Conservation (phyloP, 1,140 invertebrate genomes). For the Drosophila sechellia region DNA sequence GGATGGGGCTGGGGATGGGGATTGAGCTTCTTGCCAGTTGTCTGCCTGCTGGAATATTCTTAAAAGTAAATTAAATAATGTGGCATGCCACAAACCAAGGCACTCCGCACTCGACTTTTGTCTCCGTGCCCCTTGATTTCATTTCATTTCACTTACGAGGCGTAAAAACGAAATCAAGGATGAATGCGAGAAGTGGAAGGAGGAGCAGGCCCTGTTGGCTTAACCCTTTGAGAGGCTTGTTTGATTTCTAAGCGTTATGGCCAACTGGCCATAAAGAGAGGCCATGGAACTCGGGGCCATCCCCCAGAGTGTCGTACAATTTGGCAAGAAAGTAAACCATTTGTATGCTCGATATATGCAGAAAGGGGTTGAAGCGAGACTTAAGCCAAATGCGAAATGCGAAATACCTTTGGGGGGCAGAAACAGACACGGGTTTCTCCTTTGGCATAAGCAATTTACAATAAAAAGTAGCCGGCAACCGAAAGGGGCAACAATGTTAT, state of each 20-base stretch:
- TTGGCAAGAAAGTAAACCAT: conserved; percentile 68
- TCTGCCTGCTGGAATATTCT: conserved; percentile 66
- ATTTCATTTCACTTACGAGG: conserved; percentile 82
- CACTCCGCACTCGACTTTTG: conserved; percentile 30
- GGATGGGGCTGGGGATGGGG: not conserved
- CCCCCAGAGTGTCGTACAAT: conserved; percentile 80
- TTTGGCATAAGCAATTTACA: conserved; percentile 80
- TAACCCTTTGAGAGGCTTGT: conserved; percentile 70
- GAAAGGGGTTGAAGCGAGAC: conserved; percentile 23
- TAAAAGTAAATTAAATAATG: conserved; percentile 82
- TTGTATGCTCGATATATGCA: conserved; percentile 54
- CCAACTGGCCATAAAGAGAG: conserved; percentile 39
- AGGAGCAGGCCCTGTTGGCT: conserved; percentile 25
- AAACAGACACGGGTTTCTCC: conserved; percentile 49
- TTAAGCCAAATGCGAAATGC: conserved; percentile 38
- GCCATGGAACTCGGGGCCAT: conserved; percentile 20
- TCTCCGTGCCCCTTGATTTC: conserved; percentile 60
- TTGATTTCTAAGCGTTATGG: conserved; percentile 79
- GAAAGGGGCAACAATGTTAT: conserved; percentile 66
- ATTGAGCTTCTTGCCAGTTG: conserved; percentile 2
- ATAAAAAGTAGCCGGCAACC: conserved; percentile 70
- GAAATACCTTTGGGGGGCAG: conserved; percentile 64
- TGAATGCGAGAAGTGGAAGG: not conserved
- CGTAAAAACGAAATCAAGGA: conserved; percentile 78
- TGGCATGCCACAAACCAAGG: conserved; percentile 73